Conservation (phyloP, 2,888 invertebrate species). For the Criorhina ranunculi region DNA sequence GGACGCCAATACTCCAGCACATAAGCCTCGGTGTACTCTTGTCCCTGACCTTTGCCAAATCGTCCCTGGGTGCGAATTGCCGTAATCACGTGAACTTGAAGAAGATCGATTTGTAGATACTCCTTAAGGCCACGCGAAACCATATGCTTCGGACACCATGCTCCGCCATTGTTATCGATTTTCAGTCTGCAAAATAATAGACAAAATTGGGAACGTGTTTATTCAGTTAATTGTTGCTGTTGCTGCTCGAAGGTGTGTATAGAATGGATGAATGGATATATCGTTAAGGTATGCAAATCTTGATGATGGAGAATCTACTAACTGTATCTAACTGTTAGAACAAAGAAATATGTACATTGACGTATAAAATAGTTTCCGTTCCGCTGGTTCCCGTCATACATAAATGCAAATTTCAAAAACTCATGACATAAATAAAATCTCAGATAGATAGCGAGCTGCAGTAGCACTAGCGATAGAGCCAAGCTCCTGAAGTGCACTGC, state of each 20-base stretch:
- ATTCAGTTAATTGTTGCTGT: constrained; percentile 37
- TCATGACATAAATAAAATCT: constrained; percentile 70
- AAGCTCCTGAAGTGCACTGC: constrained; percentile 51
- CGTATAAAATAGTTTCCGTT: constrained; percentile 60
- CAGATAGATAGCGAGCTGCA: constrained; percentile 42
- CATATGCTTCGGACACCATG: constrained; percentile 93
- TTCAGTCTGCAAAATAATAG: constrained; percentile 87
- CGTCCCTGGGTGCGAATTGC: constrained; percentile 92
- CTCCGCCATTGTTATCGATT: constrained; percentile 91
- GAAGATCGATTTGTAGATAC: constrained; percentile 90
- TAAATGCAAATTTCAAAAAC: constrained; percentile 73
- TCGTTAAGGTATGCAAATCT: constrained; percentile 50
- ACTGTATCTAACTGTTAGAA: constrained; percentile 13
- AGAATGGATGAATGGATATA: constrained; percentile 8
- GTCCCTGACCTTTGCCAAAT: constrained; percentile 92
- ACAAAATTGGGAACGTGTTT: constrained; percentile 2
- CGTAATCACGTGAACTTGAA: constrained; percentile 89
- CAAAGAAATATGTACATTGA: constrained; percentile 49
- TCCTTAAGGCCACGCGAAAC: constrained; percentile 90
- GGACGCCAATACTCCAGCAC: constrained; percentile 91
- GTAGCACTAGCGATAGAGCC: constrained; percentile 11
- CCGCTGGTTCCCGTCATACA: constrained; percentile 57
- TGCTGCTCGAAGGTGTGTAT: constrained; percentile 14
- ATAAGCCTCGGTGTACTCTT: constrained; percentile 92
- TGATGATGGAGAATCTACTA: constrained; percentile 4